Conservation (phyloP, 1,140 invertebrate species). For the Luehdorfia chinensis region DNA sequence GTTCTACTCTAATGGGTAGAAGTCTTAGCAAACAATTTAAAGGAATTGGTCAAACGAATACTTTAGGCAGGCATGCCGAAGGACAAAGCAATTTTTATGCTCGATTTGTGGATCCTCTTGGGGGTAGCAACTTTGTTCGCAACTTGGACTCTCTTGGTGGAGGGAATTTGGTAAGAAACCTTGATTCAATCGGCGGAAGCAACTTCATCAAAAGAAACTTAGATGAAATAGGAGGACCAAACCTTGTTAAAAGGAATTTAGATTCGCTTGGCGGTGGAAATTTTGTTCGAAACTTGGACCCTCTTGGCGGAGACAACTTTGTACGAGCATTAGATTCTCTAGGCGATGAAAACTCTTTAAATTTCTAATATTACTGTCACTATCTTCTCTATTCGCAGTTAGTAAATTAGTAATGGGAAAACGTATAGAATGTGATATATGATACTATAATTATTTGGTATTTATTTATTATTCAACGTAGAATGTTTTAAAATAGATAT, state of each 20-base stretch:
- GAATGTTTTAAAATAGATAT: slow-evolving; percentile 23
- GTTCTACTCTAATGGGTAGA: slow-evolving; percentile 33
- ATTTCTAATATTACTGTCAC: slow-evolving; percentile 1
- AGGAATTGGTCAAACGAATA: slow-evolving; percentile 38
- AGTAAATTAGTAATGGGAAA: slow-evolving; percentile 19
- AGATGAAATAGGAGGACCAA: slow-evolving; percentile 72
- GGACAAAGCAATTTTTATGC: slow-evolving; percentile 43
- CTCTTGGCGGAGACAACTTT: slow-evolving; percentile 68
- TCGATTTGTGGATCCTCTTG: slow-evolving; percentile 68
- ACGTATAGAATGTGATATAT: slow-evolving; percentile 30
- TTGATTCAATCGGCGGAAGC: slow-evolving; percentile 61
- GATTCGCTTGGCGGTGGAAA: slow-evolving; percentile 71
- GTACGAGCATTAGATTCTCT: slow-evolving; percentile 63
- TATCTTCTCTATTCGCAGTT: slow-evolving; percentile 7
- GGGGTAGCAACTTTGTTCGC: slow-evolving; percentile 63
- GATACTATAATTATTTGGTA: slow-evolving; percentile 29
- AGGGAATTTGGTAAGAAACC: slow-evolving; percentile 55
- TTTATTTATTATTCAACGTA: slow-evolving; percentile 18
- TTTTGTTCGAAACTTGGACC: slow-evolving; percentile 66
- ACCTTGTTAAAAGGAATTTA: slow-evolving; percentile 62
- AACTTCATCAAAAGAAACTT: slow-evolving; percentile 71
- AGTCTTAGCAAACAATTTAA: slow-evolving; percentile 24
- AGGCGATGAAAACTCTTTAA: slow-evolving; percentile 64
- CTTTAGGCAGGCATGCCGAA: slow-evolving; percentile 44
- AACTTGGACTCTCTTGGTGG: slow-evolving; percentile 64